Conservation (phyloP, 1,140 invertebrate genomes). For the Drepana arcuata region DNA sequence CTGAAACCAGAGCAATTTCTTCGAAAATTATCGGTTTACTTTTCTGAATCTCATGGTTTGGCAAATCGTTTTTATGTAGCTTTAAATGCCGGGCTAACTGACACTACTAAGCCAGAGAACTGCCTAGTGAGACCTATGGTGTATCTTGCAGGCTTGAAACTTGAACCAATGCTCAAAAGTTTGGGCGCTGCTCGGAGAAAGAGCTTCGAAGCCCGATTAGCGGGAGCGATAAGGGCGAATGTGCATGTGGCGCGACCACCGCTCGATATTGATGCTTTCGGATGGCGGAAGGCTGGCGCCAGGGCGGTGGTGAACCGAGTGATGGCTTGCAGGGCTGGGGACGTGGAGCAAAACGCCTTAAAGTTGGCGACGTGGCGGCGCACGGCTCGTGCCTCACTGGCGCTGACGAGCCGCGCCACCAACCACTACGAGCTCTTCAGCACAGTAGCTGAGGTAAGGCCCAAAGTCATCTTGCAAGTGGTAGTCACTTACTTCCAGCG, state of each 20-base stretch:
- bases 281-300: slow-evolving; percentile 24
- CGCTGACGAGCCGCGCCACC: background rate
- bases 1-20: slow-evolving; percentile 27
- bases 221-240: slow-evolving; percentile 25
- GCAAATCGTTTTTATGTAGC: slow-evolving; percentile 2
- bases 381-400: slow-evolving; percentile 3
- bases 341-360: background rate
- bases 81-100: no score
- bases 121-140: slow-evolving; percentile 1
- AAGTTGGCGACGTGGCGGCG: slow-evolving; percentile 1
- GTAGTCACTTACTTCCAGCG: background rate
- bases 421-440: background rate
- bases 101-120: no score
- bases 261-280: slow-evolving; percentile 21
- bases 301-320: slow-evolving; percentile 33
- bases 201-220: slow-evolving; percentile 6
- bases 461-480: background rate
- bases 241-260: slow-evolving; percentile 20
- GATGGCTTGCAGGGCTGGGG: slow-evolving; percentile 12
- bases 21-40: slow-evolving; percentile 28
- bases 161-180: background rate
- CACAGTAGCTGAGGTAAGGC: slow-evolving; percentile 1
- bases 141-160: slow-evolving; percentile 1
- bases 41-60: slow-evolving; percentile 26
- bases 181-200: slow-evolving; percentile 1